Evolutionary conservation across 1,140 invertebrate species (phyloP), one percentile per base, ranked within the genome.

Genomic region (Hesperophylax magnus): DNA sequence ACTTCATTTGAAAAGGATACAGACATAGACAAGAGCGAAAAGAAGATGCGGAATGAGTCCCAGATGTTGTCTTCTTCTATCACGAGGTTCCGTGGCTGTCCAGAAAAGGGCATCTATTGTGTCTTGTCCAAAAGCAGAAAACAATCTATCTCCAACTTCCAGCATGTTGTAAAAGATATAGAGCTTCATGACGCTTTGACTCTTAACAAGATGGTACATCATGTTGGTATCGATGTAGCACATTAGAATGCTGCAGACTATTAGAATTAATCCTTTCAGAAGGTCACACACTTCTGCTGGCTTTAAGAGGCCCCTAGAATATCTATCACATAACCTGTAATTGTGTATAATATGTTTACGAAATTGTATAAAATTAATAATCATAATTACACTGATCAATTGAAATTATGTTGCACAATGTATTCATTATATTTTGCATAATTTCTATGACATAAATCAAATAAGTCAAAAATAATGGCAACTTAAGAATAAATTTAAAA

Each of bases 101-200:
- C 98, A 99, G 85, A 99, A 96, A 17, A 99, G 89, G 24, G 98
- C 96, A 92, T 99, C 98, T 76, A 99, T 94, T 22, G 97, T 97
- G 87, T 99, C 98, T 91, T 99, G 98, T 3, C 98, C 98, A 92
- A 99, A 99, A 27, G 97, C 97, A 77, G 97, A 98, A 86, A 99
- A 96, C 63, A 99, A 90, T 83, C 97, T 92, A 90, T 99, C 98
- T 20, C 96, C 97, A 56, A 98, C 98, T 92, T 99, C 99, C 69
- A 99, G 90, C 97, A 99, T 99, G 90, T 99, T 99, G 88, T 98
- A 99, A 90, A 99, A 99, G 87, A 99, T 98, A 87, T 99, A 99
- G 65, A 99, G 90, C 88, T 99, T 99, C 86, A 99, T 99, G 67
- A 99, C 97, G 75, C 98, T 98, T 87, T 99, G 99, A 86, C 97